Conservation (phyloP, 2,113 vertebrate genomes). For the Clinocottus analis region DNA sequence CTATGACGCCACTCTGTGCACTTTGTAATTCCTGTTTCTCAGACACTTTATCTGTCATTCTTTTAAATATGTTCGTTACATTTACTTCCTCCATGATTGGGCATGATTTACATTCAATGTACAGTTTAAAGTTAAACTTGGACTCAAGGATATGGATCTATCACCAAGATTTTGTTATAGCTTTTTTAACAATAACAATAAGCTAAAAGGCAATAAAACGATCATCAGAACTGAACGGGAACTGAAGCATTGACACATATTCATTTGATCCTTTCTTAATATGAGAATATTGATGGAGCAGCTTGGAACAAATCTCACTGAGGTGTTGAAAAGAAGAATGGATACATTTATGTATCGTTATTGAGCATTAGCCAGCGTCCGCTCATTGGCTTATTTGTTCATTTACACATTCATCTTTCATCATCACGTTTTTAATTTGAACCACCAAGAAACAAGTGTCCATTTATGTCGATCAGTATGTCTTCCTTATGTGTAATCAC, state of each 20-base stretch:
- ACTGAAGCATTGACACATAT: not conserved
- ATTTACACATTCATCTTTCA: not conserved
- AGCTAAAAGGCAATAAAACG: not conserved
- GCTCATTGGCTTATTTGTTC: not conserved
- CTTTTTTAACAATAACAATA: constrained; percentile 3
- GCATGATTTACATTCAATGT: not conserved
- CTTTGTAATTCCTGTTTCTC: constrained; percentile 1
- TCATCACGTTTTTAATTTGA: not conserved
- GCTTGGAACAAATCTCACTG: not conserved
- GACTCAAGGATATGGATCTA: not conserved
- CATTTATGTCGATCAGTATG: not conserved
- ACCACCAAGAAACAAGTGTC: not conserved
- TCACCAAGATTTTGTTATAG: too few relatives aligned
- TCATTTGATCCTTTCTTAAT: not conserved
- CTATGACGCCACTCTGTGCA: not conserved
- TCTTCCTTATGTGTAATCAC: not conserved
- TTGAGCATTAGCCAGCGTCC: not conserved
- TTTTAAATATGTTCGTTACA: not conserved
- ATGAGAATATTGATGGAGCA: not conserved
- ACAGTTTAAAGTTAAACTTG: constrained; percentile 4
- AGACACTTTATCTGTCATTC: not conserved
- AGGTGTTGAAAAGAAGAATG: not conserved
- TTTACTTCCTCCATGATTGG: not conserved
- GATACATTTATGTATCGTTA: not conserved
- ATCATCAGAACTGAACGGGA: not conserved